Base-by-base conservation (phyloP, 2,113 vertebrate genomes). In the Phylloscopus trochilus region DNA sequence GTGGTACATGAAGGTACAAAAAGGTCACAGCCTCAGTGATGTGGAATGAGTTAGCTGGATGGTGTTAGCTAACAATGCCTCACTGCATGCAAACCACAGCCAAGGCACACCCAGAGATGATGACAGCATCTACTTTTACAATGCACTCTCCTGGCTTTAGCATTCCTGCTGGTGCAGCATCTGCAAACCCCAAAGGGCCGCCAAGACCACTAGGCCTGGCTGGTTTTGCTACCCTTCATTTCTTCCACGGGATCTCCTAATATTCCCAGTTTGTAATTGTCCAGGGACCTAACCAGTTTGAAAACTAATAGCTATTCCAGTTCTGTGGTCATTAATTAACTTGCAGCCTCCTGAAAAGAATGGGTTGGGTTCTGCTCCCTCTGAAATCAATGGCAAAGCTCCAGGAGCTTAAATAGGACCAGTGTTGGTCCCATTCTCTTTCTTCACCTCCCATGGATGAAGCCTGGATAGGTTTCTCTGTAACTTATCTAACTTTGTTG, bases 91-190 rank as follows among this genome's bases (percentile, higher is more conserved):
- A 11, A 4, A 7, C 52, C 47, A 79, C 60, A 69, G 88, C 90
- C 84, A 74, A 69, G 87, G 84, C 58, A 83, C 46, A 66, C 78
- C 72, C 64, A 47, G 64, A 74, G 60, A 74, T 64, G 82, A 79
- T 43, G 62, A 76, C 56, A 95, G 66, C 9, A 6, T 64, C 91
- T 79, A 69, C 91, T 94, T 92, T 89, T 85, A 83, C 91, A 89
- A 82, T 27, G 74, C 44, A 78, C 56, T 82, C 62, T 47, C 47
- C 41, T 46, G 2, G 6, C 56, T 63, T 78, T 22, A 83, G n/a
- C 2, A 5, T 43, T 68, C 20, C 64, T 75, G 51, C 35, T 55
- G 47, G n/a, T 10, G 31, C 44, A 87, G 66, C 18, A 53, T 13
- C 66, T 33, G 30, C 27, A 59, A 43, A 52, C 31, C 59, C 35